Percentiles rank a stretch among this genome's conserved stretches.
Evolutionary conservation across 2,888 invertebrate species (phyloP).

Genomic region (Ypsolopha sequella): DNA sequence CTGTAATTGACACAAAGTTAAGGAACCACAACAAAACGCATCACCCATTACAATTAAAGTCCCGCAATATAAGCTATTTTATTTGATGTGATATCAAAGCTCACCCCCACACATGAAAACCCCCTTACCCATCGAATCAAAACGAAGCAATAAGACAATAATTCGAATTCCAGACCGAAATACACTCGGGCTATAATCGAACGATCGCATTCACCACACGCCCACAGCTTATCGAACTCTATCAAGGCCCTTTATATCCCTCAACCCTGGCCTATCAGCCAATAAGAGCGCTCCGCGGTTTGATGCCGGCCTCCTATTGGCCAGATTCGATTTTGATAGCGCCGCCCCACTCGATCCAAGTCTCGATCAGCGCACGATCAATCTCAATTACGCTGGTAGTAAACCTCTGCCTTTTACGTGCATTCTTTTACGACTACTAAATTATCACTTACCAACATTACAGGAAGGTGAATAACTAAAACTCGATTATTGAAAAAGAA

Average conservation of each 20-base stretch:
- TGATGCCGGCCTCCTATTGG: slow-evolving; percentile 46
- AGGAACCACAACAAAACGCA: not conserved
- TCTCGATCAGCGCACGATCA: slow-evolving; percentile 36
- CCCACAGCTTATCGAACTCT: slow-evolving; percentile 62
- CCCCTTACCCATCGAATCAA: not conserved
- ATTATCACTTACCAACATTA: slow-evolving; percentile 1
- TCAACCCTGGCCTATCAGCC: slow-evolving; percentile 47
- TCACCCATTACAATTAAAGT: not conserved
- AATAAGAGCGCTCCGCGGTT: slow-evolving; percentile 36
- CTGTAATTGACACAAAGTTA: no score
- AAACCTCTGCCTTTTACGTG: slow-evolving; percentile 16
- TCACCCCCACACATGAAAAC: not conserved
- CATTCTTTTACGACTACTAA: slow-evolving; percentile 4
- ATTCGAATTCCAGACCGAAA: not conserved
- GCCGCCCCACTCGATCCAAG: slow-evolving; percentile 61
- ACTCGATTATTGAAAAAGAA: not conserved
- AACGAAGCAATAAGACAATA: not conserved
- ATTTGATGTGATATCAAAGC: not conserved
- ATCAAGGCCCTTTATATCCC: slow-evolving; percentile 60
- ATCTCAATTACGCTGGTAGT: slow-evolving; percentile 45
- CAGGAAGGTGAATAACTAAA: not conserved
- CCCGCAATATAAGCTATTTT: not conserved
- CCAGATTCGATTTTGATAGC: slow-evolving; percentile 65
- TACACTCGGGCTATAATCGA: slow-evolving; percentile 47
- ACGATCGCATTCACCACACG: slow-evolving; percentile 55